Evolutionary conservation across 2,888 invertebrate species (phyloP), one percentile per base, ranked within the genome.

Genomic region (Coleophora flavipennella): DNA sequence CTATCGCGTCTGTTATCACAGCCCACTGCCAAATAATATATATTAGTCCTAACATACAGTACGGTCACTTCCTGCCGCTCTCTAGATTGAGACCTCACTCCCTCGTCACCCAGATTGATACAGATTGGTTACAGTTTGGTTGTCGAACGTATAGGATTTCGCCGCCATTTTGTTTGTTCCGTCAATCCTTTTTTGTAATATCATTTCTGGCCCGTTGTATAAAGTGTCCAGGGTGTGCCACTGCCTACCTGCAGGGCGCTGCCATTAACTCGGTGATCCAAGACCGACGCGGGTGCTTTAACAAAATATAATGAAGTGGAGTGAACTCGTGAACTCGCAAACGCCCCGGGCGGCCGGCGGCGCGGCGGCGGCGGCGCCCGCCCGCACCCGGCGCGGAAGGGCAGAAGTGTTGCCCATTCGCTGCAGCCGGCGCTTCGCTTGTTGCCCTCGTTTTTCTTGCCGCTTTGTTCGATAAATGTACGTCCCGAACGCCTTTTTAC

Each of bases 271-370:
- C 9, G 4, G 39, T 53, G 59, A 57, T 55, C 56, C 51, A 49
- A 55, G 71, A 69, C 66, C 67, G 64, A 68, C 72, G 42, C 34
- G 39, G 41, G 66, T 59, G 59, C 59, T 62, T 64, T 67, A 67
- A 68, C 70, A 72, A 75, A n/a, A n/a, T n/a, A 77, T 75, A 75
- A 77, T 75, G 76, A 76, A 76, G 65, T 67, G 64, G 55, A 67
- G 66, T 64, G 62, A 67, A 66, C 66, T 68, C 57, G 59, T 64
- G 62, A 67, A 66, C 66, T 68, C 57, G 59, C 61, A 64, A 70
- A 62, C 67, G 72, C 66, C 64, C 58, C 53, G 10, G 29, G 29
- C 29, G n/a, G n/a, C n/a, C n/a, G n/a, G n/a, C n/a, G n/a, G n/a
- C n/a, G n/a, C n/a, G n/a, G n/a, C n/a, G n/a, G n/a, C n/a, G n/a